Base-by-base conservation (phyloP, 2,113 vertebrate species). In the Sphyrna mokarran region DNA sequence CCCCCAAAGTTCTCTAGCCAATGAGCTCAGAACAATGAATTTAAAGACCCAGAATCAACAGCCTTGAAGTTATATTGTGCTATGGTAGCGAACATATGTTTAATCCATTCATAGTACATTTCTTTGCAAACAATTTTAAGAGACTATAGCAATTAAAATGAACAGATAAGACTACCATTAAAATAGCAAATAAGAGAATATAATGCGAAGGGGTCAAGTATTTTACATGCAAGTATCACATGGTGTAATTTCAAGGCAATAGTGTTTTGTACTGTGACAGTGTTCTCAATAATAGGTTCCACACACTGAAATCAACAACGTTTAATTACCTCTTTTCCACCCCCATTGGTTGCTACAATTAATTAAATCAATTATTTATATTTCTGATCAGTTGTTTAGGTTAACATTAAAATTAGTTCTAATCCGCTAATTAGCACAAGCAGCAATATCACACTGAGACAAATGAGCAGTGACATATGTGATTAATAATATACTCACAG, bases 351-450 rank as follows among this genome's bases (percentile, higher is more conserved):
- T 91, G 89, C 89, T n/a, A 9, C 20, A 91, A n/a, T 66, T 91
- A 20, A 93, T 93, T 93, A 93, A 66, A 93, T 93, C 61, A 66
- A 37, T 83, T 83, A 40, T 93, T 93, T 93, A 66, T n/a, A 93
- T 93, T 93, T 66, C 33, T 22, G n/a, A 33, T 26, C 22, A 22
- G 54, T 63, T 93, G n/a, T 66, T 68, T 23, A 9, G 18, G 3
- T 63, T 63, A n/a, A 37, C 0, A 68, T 66, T 66, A 68, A 93
- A 68, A 68, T 37, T 18, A 33, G 33, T 93, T 33, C 16, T 90
- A 58, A 61, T 63, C 89, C 37, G 33, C n/a, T 68, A 68, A 40
- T 37, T 66, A 20, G n/a, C 26, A 33, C 61, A 93, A 93, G n/a
- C 61, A 16, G 37, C n/a, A 66, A 37, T 93, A 63, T 93, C 89